Base-by-base conservation (phyloP, 2,113 vertebrate genomes). In the Dasyurus viverrinus region DNA sequence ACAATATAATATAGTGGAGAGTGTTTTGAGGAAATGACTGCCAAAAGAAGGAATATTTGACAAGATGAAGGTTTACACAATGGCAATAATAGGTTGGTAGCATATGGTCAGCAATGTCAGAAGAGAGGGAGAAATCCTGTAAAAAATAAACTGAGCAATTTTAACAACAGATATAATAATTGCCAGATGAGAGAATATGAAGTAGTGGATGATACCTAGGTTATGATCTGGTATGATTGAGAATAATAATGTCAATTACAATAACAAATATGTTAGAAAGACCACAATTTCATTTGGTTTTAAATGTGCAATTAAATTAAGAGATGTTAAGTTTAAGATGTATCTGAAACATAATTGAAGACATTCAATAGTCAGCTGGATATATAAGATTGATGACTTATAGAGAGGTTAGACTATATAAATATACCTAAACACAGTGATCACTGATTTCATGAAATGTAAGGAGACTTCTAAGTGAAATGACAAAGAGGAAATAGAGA, bases 81-180 rank as follows among this genome's bases (percentile, higher is more conserved):
- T 5, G 16, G 4, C n/a, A 0, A 1, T 19, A 48, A 76, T n/a
- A n/a, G 16, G 14, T 16, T 22, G 5, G 14, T 30, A 2, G 10
- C 11, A 60, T 60, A 2, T 36, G 57, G 30, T 76, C 36, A n/a
- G 14, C 36, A 76, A n/a, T n/a, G 14, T 76, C 36, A 76, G 36
- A n/a, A 76, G 68, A 19, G 36, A n/a, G 26, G 27, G 16, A 76
- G 36, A 76, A 25, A 76, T 76, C 1, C 16, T 76, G n/a, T 36
- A n/a, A 76, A n/a, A 76, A 76, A 19, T 68, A 36, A 60, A 60
- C 12, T 36, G 11, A 14, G 12, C 3, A 36, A 4, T 30, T 36
- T 68, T 36, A 16, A n/a, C 36, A 19, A 76, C 16, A n/a, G 36
- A 76, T n/a, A n/a, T 16, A 36, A 16, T 76, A 36, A 6, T 36